Evolutionary conservation across 2,113 vertebrate species (phyloP).

Genomic region (Rhabdomys dilectus): DNA sequence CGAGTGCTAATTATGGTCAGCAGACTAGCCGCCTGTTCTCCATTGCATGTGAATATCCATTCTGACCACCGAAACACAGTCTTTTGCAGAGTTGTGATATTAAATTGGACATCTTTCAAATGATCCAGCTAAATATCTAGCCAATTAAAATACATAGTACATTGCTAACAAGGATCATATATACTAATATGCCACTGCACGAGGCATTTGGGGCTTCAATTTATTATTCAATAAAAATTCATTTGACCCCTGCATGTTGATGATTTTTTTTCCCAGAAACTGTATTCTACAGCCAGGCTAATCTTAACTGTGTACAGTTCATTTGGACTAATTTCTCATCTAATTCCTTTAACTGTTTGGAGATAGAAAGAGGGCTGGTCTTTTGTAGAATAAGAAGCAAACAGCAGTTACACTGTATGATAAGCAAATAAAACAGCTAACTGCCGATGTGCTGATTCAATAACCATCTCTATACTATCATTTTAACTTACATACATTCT

Average conservation of each 20-base stretch:
- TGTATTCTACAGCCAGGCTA: constrained; percentile 63
- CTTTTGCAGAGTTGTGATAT: constrained; percentile 51
- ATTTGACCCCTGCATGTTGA: constrained; percentile 68
- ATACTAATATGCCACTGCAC: background rate
- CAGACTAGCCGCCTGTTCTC: background rate
- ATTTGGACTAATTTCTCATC: constrained; percentile 80
- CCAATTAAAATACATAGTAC: constrained; percentile 66
- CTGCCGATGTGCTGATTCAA: constrained; percentile 71
- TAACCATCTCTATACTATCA: constrained; percentile 71
- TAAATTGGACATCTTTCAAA: constrained; percentile 70
- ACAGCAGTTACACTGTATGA: constrained; percentile 68
- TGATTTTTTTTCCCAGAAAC: constrained; percentile 55
- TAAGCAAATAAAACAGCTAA: constrained; percentile 76
- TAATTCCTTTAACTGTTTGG: constrained; percentile 72
- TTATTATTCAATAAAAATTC: constrained; percentile 68
- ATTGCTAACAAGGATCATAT: constrained; percentile 56
- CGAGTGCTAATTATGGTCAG: background rate
- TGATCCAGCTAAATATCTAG: constrained; percentile 50
- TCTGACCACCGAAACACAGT: constrained; percentile 48
- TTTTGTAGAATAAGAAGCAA: constrained; percentile 74
- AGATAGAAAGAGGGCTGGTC: constrained; percentile 61
- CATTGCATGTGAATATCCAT: background rate
- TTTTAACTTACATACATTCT: constrained; percentile 58
- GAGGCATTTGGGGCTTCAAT: constrained; percentile 33
- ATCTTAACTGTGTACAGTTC: constrained; percentile 74